Percentiles rank a stretch among this genome's conserved stretches.
Evolutionary conservation across 2,113 vertebrate species (phyloP).

Genomic region (pig (Sus scrofa)): DNA sequence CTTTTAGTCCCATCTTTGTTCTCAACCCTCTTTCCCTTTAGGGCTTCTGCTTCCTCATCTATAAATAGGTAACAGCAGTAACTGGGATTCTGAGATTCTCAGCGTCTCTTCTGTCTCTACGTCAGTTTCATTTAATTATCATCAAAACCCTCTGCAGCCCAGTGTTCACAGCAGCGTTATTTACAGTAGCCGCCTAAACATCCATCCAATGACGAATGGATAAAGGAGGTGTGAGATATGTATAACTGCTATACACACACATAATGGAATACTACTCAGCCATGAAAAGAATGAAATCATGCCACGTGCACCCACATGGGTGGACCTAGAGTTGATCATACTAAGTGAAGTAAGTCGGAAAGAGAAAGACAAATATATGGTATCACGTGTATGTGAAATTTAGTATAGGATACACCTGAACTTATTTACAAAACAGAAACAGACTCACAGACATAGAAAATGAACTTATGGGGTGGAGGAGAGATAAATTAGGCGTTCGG

Average conservation of each 20-base stretch:
- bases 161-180: neutral
- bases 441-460: neutral
- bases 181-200: neutral
- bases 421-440: neutral
- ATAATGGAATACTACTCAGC: neutral
- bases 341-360: neutral
- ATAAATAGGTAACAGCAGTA: rapidly evolving
- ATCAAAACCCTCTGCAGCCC: neutral
- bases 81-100: neutral
- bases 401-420: neutral
- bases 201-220: neutral
- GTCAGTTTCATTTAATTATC: neutral
- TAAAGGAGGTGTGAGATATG: neutral
- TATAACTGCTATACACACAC: neutral
- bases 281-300: neutral
- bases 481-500: neutral
- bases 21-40: neutral
- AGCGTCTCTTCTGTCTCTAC: neutral
- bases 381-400: neutral
- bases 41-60: neutral
- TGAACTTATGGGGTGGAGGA: neutral
- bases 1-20: neutral
- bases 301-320: neutral
- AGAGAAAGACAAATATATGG: neutral
- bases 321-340: neutral